Evolutionary conservation across 2,113 vertebrate genomes (phyloP), one percentile per base, ranked within the genome.

Genomic region (Erythrocebus patas): DNA sequence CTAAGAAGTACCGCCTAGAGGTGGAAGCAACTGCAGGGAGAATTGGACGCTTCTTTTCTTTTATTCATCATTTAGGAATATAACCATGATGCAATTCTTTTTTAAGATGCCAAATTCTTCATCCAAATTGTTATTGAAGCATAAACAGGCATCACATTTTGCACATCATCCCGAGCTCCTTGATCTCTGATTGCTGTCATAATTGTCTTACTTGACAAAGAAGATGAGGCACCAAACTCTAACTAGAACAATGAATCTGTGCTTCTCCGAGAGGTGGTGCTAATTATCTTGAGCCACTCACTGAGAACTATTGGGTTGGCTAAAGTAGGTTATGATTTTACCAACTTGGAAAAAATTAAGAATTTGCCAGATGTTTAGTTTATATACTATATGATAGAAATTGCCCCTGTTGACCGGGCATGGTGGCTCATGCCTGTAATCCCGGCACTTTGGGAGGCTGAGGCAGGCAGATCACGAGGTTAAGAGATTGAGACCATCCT

Each of bases 51-150:
- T 48, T 84, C 12, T 57, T 88, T 72, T 30, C 4, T 61, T 12
- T 40, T 38, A 48, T 9, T 23, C 25, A 38, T 52, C 48, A 52
- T 93, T 14, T 59, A 81, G 57, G 13, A 93, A 93, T 66, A 80
- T 23, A 89, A 85, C 7, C 50, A 32, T 10, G 52, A 89, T 45
- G 55, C 55, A 94, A 78, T 75, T 38, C 75, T 57, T 81, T 91
- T 91, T 96, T 61, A 32, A 93, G 75, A n/a, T 95, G 57, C 6
- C 52, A 76, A 88, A 68, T 14, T 87, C 80, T 88, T 66, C 70
- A 89, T 68, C 70, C 50, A 93, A 78, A 95, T 92, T 82, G 80
- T 88, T 32, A 82, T 32, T 91, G 23, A 18, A 20, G 45, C 55
- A 55, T 91, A 83, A 96, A 81, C 6, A 90, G 80, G 32, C 45